Evolutionary conservation across 37 sponge, comb jelly and placozoan species (phyloP).

Genomic region (Aplysina aerophoba): DNA sequence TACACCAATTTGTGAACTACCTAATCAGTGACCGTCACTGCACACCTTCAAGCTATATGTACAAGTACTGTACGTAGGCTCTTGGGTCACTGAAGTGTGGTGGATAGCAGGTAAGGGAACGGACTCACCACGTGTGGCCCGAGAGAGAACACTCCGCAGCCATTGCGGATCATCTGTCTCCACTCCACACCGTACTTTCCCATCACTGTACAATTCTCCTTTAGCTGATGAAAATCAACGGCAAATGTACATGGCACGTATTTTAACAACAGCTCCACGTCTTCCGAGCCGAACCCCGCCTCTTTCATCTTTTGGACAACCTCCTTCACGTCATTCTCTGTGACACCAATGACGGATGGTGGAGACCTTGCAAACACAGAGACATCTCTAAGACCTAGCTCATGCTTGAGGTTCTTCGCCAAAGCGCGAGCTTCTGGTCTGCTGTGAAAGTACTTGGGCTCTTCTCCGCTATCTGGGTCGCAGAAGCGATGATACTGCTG

Average conservation of each 20-base stretch:
- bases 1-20: no score
- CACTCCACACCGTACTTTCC: neutral
- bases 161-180: neutral
- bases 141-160: neutral
- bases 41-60: no score
- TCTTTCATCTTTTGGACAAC: neutral
- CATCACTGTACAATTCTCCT: neutral
- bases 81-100: no score
- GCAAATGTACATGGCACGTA: neutral
- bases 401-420: neutral
- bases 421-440: neutral
- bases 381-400: neutral
- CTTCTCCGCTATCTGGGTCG: no score
- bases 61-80: no score
- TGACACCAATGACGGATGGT: neutral
- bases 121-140: neutral
- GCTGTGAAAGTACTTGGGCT: no score
- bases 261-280: neutral
- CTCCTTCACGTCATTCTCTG: neutral
- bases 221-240: neutral
- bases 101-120: no score
- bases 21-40: no score
- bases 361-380: neutral
- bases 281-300: neutral
- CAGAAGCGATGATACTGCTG: neutral